Base-by-base conservation (phyloP, 1,140 invertebrate species). In the Araneus ventricosus region DNA sequence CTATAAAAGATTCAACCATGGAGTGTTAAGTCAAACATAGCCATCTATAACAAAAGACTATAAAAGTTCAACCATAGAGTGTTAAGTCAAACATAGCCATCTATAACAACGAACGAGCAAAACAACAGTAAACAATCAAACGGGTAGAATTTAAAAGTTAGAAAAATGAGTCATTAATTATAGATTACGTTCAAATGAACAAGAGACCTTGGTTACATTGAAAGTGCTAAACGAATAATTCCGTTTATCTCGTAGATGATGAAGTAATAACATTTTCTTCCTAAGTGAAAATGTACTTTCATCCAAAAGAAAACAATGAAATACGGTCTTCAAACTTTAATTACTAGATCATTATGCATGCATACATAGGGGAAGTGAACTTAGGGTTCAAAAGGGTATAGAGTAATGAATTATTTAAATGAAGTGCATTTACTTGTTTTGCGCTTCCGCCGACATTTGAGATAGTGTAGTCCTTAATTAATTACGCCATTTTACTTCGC, bases 241-340 rank as follows among this genome's bases (percentile, higher is more conserved):
- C 3, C 34, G 70, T 20, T 34, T 20, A 34, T 75, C 70, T 75
- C 14, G 20, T 6, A 14, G 30, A 20, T 4, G 20, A 20, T 34
- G 67, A 37, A 34, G 20, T 20, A 34, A 75, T 37, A 75, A 75
- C 17, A 30, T 30, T 34, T 34, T 14, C 30, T 75, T 17, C 37
- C 27, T 3, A 6, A 30, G 27, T 30, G 10, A 70, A 70, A 70
- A 30, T 70, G 10, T n/a, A 75, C 30, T 75, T 34, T 75, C 70
- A 17, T 30, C 10, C 27, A 10, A 22, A 34, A 34, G 30, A 75
- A 75, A 75, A 75, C 8, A 75, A 75, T 67, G 63, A 10, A 6
- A 67, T 10, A 27, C 27, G 27, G 34, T 75, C 70, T 75, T 75
- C 70, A 75, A 30, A 75, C 70, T 75, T 75, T 75, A 75, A 75